These are phyloP conservation scores for Hystrix brachyura DNA, from an alignment of 2,113 vertebrate species.

Conservation along the genomic window DNA sequence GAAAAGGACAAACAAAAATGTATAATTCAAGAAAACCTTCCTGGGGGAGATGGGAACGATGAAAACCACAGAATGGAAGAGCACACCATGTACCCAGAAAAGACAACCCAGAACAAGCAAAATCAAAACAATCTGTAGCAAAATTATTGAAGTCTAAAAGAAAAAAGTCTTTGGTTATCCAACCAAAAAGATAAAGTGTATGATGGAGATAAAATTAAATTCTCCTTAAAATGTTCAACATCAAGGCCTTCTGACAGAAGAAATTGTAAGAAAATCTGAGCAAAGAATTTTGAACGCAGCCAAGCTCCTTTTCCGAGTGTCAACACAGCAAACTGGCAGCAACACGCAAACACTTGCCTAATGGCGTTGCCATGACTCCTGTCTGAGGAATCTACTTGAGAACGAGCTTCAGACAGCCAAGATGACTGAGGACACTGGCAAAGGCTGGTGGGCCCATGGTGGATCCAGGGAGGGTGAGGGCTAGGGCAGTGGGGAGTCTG, in stretches of 20 bases:
- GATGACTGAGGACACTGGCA: neutral
- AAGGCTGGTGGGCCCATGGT: neutral
- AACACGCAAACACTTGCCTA: neutral
- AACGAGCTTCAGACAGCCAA: constrained; percentile 1
- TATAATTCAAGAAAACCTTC: constrained; percentile 14
- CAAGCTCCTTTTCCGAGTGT: neutral
- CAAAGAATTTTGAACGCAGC: constrained; percentile 1
- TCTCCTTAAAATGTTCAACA: neutral
- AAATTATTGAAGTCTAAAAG: neutral
- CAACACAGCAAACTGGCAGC: neutral
- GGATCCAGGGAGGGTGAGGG: neutral
- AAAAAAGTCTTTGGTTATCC: neutral
- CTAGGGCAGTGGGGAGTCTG: neutral
- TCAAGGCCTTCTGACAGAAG: neutral
- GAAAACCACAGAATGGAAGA: neutral
- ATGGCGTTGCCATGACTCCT: neutral
- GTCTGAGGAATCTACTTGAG: constrained; percentile 3
- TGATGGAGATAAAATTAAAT: neutral
- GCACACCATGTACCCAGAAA: neutral
- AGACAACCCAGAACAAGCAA: neutral
- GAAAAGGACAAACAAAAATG: neutral
- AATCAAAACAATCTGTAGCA: neutral
- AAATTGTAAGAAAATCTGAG: neutral
- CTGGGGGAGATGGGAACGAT: neutral
- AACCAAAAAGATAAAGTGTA: neutral